Evolutionary conservation across 2,113 vertebrate species (phyloP).

Genomic region (Pluvianellus socialis): DNA sequence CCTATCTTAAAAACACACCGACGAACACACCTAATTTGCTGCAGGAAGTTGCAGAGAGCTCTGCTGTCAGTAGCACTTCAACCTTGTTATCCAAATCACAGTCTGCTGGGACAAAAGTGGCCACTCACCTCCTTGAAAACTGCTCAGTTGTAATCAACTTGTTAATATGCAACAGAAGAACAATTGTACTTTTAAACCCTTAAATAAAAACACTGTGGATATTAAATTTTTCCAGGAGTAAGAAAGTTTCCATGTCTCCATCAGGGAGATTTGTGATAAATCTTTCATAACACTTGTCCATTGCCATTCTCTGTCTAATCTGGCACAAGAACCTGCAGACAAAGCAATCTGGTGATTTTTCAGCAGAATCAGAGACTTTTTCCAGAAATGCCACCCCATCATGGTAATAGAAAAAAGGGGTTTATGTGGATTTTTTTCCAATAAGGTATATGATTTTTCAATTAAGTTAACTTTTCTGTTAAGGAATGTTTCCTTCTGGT

Average conservation of each 20-base stretch:
- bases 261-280: background rate
- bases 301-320: background rate
- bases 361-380: background rate
- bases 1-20: background rate
- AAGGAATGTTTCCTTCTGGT: background rate
- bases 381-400: background rate
- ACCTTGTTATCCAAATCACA: background rate
- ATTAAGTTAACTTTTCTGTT: background rate
- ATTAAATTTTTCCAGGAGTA: background rate
- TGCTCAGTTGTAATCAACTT: background rate
- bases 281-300: background rate
- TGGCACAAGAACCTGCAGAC: background rate
- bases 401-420: background rate
- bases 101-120: background rate
- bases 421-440: background rate
- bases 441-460: background rate
- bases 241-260: background rate
- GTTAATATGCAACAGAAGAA: background rate
- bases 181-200: background rate
- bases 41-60: background rate
- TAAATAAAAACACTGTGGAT: background rate
- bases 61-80: background rate
- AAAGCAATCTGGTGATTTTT: background rate
- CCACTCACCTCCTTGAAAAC: background rate
- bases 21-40: background rate